Percentiles rank a stretch among this genome's conserved stretches.
These are phyloP conservation scores for Bos taurus DNA, from an alignment of 2,113 vertebrate genomes.

Conservation along the genomic window ARS-UCD2.0 NC_037334.1:3820001-3820500, in stretches of 20 bases:
- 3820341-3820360: constrained; percentile 58
- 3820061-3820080: constrained; percentile 7
- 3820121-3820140: constrained; percentile 35
- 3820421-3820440: background rate
- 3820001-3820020: background rate
- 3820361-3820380: constrained; percentile 52
- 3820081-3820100: constrained; percentile 39
- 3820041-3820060: accelerated
- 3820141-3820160: background rate
- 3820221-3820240: background rate
- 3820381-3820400: constrained; percentile 49
- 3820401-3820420: constrained; percentile 22
- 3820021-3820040: background rate
- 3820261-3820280: constrained; percentile 18
- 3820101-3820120: background rate
- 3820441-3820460: background rate
- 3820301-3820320: constrained; percentile 42
- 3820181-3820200: background rate
- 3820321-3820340: constrained; percentile 51
- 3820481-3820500: background rate
- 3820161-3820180: background rate
- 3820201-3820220: background rate
- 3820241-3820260: background rate
- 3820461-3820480: background rate
- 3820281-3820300: background rate